These are phyloP conservation scores for Lysandra coridon DNA, from an alignment of 2,888 invertebrate genomes.

Conservation along the genomic window DNA sequence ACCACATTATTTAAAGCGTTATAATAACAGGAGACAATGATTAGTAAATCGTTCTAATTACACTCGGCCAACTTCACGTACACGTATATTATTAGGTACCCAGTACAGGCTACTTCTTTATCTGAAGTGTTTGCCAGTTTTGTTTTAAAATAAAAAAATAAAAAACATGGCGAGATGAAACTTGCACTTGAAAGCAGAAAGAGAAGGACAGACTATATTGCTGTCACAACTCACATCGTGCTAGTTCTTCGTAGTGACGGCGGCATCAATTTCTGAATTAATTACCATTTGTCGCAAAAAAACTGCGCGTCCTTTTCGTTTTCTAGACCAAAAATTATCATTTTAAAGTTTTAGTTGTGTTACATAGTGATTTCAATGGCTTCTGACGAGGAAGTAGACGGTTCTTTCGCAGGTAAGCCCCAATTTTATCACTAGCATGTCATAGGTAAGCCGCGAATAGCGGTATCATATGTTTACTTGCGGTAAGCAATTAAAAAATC, in stretches of 20 bases:
- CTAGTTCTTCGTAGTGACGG: conserved; percentile 74
- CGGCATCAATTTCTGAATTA: conserved; percentile 81
- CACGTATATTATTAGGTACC: no score
- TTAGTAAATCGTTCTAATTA: no score
- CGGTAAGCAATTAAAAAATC: conserved; percentile 79
- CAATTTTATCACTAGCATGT: conserved; percentile 74
- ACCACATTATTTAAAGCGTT: no score
- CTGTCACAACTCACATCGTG: conserved; percentile 45
- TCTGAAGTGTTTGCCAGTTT: neutral
- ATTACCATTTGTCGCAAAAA: conserved; percentile 81
- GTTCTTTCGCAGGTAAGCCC: conserved; percentile 90
- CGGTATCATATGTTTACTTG: conserved; percentile 82
- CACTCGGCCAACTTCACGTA: no score
- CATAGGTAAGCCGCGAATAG: conserved; percentile 81
- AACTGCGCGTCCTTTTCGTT: conserved; percentile 80
- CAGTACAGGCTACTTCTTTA: neutral
- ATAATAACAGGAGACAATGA: no score
- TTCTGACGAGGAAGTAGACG: conserved; percentile 93
- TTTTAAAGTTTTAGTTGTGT: conserved; percentile 61
- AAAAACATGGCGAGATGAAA: conserved; percentile 42
- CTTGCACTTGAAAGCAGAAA: conserved; percentile 25
- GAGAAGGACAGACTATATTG: conserved; percentile 62
- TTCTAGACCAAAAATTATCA: conserved; percentile 69
- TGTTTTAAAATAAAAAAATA: neutral
- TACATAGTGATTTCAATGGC: conserved; percentile 83